A percentile compares a stretch with the other conserved stretches of the same genome.
Conservation (phyloP, 1,140 invertebrate species). For the Bactericera cockerelli region DNA sequence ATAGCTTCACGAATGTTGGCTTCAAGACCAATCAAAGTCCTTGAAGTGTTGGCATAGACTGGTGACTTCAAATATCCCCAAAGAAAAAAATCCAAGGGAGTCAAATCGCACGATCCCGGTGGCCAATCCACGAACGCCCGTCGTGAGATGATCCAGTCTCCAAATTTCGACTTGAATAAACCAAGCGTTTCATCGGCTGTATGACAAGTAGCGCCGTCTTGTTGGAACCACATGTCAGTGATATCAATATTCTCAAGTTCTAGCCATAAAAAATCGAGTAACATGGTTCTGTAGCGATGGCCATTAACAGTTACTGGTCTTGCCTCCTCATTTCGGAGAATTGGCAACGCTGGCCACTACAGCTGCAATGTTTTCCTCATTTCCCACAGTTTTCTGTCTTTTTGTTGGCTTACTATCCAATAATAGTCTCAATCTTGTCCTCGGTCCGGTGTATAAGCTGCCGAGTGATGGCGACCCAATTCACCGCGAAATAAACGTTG, state of each 20-base stretch:
- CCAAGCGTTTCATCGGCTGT: slow-evolving; percentile 9
- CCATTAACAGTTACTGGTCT: slow-evolving; percentile 16
- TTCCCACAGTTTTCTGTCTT: too few species aligned
- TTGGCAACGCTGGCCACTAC: too few species aligned
- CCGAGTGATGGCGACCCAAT: too few species aligned
- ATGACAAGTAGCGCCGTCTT: slow-evolving; percentile 19
- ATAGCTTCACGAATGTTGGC: slow-evolving; percentile 1
- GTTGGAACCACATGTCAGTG: slow-evolving; percentile 20
- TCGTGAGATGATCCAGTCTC: slow-evolving; percentile 7
- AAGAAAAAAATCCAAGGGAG: slow-evolving; percentile 2
- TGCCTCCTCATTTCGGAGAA: slow-evolving; percentile 10
- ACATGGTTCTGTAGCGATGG: slow-evolving; percentile 18
- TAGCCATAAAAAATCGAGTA: slow-evolving; percentile 18
- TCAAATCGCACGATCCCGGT: not conserved
- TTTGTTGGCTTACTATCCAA: too few species aligned
- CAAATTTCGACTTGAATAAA: not conserved
- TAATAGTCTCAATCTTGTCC: too few species aligned
- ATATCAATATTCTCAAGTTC: slow-evolving; percentile 15
- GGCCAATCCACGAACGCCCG: not conserved
- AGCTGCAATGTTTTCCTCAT: too few species aligned
- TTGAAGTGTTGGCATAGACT: too few species aligned
- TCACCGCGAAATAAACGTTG: too few species aligned
- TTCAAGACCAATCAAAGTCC: not conserved
- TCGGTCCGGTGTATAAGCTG: too few species aligned
- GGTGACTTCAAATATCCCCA: not conserved